Evolutionary conservation across 30 jellyfish, hydroid and myxozoan species (phyloP), one percentile per base, ranked within the genome.

Genomic region (Pelagia noctiluca): DNA sequence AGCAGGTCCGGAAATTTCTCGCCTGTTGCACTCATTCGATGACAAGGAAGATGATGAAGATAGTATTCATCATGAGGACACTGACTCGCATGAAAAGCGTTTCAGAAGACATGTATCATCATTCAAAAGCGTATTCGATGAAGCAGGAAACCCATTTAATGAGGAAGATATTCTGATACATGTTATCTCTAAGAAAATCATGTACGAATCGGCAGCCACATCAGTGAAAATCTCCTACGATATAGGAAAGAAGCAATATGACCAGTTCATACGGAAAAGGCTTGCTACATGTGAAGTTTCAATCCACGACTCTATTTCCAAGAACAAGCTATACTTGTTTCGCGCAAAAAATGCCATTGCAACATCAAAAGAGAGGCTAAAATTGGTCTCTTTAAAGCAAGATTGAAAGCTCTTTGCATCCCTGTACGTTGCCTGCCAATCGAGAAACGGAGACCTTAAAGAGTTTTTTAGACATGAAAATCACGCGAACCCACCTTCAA

Each of bases 371-470:
- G 53, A 69, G 5, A 50, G 53, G 83, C 86, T 23, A 42, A 75
- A 75, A 26, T 13, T 75, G 12, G 60, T 50, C 85, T 23, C 19
- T 36, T 46, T 72, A 22, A 72, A 72, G 50, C n/a, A 19, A 5
- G 83, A 72, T 18, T 18, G 82, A 3, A 47, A 5, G 36, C 31
- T 75, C 8, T 75, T 26, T 50, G 49, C 86, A 18, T n/a, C 16
- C 61, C 87, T 75, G 63, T 75, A 75, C 31, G 83, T 75, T 4
- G 86, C 87, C 24, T 75, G 87, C 31, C 87, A 75, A 34, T 16
- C 84, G 63, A 49, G 83, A 35, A 57, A 75, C 18, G 87, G 64
- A 19, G 84, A 52, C 52, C 84, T 75, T 28, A 25, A 50, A 13
- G 61, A 54, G 16, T 50, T 71, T 47, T 71, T 71, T 35, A n/a